Evolutionary conservation across 1,140 invertebrate species (phyloP), one percentile per base, ranked within the genome.

Genomic region (Pogonomyrmex californicus): DNA sequence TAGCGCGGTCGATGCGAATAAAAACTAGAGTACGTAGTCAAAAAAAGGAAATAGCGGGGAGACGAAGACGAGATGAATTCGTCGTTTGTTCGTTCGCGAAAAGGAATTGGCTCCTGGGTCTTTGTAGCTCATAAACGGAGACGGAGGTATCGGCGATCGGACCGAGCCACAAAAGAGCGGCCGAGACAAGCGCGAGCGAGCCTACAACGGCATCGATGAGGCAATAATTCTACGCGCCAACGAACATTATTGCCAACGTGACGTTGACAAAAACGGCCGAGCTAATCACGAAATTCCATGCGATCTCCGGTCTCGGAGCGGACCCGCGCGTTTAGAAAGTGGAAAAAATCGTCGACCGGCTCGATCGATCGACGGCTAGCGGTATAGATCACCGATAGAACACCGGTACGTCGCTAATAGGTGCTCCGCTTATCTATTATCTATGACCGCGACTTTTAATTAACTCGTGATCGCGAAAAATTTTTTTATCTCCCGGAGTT

Each of bases 171-270:
- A 44, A 83, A 85, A 83, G 65, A 86, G 63, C 17, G 76, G 30
- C 30, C 44, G 78, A 51, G 76, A 86, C 60, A 66, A 82, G 76
- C 75, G 54, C 56, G 66, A 73, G 78, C 23, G 78, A 86, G 51
- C 60, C 49, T 73, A 82, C 79, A 66, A 81, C 58, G 47, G 66
- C 86, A 87, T 68, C 87, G 92, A 92, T 95, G 94, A 91, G 90
- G 94, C 92, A 95, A 95, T 92, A 85, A 93, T 92, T 94, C 81
- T 93, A 94, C 94, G 93, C 94, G 92, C 93, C 86, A 94, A 92
- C 93, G 94, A 93, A 91, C 93, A 94, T 93, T 94, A 94, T 94
- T 93, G 93, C 93, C 91, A 94, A 94, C 92, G 86, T 65, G 87
- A 89, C 70, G 87, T 85, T 88, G 88, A 91, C 91, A 92, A 92